Base-by-base conservation (phyloP, 2,797 vertebrate genomes). In the Gouania willdenowi region DNA sequence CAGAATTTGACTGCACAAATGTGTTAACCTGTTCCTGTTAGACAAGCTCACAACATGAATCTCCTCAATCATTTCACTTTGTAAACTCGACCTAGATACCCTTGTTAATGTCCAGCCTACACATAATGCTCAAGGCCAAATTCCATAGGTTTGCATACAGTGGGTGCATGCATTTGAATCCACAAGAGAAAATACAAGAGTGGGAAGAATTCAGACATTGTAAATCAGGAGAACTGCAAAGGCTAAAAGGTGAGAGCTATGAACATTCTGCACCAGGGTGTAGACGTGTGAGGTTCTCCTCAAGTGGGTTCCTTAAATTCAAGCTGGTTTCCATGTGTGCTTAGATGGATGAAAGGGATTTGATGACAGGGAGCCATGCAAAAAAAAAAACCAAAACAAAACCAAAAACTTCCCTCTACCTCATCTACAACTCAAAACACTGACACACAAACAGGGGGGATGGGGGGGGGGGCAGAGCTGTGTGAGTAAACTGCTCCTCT, bases 401-500 rank as follows among this genome's bases (percentile, higher is more conserved):
- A 12, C 27, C 28, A 62, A 26, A 33, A 43, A 36, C 12, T 23
- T 25, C 10, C 0, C 14, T 15, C n/a, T 2, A 23, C 9, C 4
- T 5, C 19, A 12, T n/a, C 13, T 1, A 3, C 7, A 2, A 13
- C 4, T 4, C 15, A 14, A 12, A 1, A 4, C 8, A 4, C 21
- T 36, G 27, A 47, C 27, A 18, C 12, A 18, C 5, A 4, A 19
- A 20, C 36, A 19, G 27, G 24, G 16, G 10, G 8, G 15, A n/a
- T 19, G 21, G 17, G 17, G 22, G 19, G 18, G 32, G 20, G 19
- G 13, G 7, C 43, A 26, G 20, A 2, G 29, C 68, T 29, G 55
- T 60, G 71, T 83, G 89, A 75, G 89, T 89, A 91, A 95, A 93
- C 90, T 91, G 85, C 87, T 82, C 83, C 68, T 41, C 67, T 43